A percentile compares a stretch with the other conserved stretches of the same genome.
Evolutionary conservation across 2,888 invertebrate species (phyloP).

Genomic region (Spodoptera exigua): DNA sequence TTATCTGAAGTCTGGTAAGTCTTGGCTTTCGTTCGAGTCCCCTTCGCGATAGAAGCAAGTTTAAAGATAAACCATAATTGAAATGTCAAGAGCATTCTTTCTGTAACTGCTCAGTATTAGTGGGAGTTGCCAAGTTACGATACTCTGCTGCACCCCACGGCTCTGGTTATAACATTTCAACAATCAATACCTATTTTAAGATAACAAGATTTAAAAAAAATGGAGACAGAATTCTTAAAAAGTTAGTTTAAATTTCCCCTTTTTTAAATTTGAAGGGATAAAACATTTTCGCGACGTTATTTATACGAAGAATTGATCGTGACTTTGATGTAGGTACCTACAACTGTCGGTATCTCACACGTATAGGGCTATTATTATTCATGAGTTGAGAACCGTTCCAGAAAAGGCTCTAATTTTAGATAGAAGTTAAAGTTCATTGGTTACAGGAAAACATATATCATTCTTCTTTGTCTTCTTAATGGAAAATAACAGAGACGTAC

Average conservation of each 20-base stretch:
- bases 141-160: constrained; percentile 12
- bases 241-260: constrained; percentile 25
- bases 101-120: constrained; percentile 53
- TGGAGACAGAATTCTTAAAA: constrained; percentile 24
- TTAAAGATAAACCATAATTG: constrained; percentile 80
- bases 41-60: constrained; percentile 63
- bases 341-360: background rate
- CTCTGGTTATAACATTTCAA: constrained; percentile 25
- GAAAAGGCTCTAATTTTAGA: background rate
- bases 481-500: constrained; percentile 44
- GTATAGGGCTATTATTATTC: constrained; percentile 5
- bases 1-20: constrained; percentile 50
- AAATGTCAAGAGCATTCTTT: constrained; percentile 79
- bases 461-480: constrained; percentile 32
- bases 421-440: constrained; percentile 20
- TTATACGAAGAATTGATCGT: background rate
- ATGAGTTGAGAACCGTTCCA: constrained; percentile 3
- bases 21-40: constrained; percentile 53
- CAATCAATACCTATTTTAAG: constrained; percentile 38
- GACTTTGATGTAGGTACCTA: background rate
- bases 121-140: constrained; percentile 43
- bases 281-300: constrained; percentile 7
- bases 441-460: constrained; percentile 34
- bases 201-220: constrained; percentile 36
- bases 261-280: constrained; percentile 23